Conservation (phyloP, 2,888 invertebrate genomes). For the Cheiracanthium punctorium region DNA sequence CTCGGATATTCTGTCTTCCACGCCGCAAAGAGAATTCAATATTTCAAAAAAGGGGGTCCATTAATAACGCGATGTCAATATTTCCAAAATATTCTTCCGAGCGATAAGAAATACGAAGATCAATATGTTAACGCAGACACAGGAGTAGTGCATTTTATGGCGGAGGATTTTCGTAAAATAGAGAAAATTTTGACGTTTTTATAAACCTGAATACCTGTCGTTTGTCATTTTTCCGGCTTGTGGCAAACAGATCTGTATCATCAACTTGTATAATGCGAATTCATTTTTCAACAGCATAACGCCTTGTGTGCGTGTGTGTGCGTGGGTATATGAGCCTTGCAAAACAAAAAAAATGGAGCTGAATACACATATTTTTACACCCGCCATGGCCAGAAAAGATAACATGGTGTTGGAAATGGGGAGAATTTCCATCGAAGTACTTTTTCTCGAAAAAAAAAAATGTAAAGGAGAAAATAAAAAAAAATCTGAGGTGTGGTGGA, state of each 20-base stretch:
- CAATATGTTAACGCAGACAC: conserved; percentile 1
- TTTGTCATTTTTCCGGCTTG: background rate
- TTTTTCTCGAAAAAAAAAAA: background rate
- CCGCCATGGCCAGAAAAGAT: background rate
- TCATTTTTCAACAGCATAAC: background rate
- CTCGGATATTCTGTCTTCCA: background rate
- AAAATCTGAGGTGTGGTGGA: background rate
- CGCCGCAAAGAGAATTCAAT: background rate
- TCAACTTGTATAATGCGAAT: background rate
- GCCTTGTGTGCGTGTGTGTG: background rate
- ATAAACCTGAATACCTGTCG: background rate
- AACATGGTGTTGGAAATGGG: background rate
- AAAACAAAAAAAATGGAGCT: background rate
- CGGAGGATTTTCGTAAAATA: background rate
- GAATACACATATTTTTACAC: background rate
- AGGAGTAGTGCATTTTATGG: background rate
- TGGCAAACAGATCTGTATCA: background rate
- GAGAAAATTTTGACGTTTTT: background rate
- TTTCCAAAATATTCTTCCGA: background rate
- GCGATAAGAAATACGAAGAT: background rate
- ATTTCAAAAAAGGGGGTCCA: background rate
- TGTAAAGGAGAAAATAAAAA: background rate
- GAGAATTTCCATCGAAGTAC: background rate
- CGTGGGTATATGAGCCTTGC: too few relatives aligned
- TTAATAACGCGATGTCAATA: background rate